Conservation (phyloP, 2,113 vertebrate species). For the Hoplias malabaricus region DNA sequence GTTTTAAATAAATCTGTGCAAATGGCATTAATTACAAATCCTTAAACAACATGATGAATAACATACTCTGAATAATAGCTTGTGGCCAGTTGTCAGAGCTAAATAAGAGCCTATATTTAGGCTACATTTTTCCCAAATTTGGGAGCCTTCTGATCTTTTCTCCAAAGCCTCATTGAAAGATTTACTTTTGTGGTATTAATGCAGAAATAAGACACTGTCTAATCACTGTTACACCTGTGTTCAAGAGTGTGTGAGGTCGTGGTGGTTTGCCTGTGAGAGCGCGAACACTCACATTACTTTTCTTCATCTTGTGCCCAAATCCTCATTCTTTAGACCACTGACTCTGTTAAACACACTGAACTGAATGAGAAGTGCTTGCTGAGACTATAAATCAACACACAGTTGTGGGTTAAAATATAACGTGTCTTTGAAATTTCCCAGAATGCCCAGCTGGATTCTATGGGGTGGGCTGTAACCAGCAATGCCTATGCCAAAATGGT, state of each 20-base stretch:
- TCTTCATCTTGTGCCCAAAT: not conserved
- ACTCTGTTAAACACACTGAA: not conserved
- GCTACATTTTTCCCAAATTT: not conserved
- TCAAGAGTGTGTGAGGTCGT: not conserved
- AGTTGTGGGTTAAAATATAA: constrained; percentile 41
- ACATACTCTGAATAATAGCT: not conserved
- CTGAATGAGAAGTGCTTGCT: not conserved
- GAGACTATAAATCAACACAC: not conserved
- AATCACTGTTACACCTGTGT: not conserved
- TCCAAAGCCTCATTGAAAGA: not conserved
- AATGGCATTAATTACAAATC: too few relatives aligned
- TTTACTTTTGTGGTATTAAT: not conserved
- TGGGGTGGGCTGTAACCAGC: constrained; percentile 76
- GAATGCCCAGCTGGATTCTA: constrained; percentile 81
- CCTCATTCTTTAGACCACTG: not conserved
- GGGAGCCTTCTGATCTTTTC: not conserved
- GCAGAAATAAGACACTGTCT: not conserved
- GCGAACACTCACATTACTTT: not conserved
- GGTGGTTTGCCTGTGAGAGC: not conserved
- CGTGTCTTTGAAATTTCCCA: constrained; percentile 54
- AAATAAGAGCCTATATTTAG: not conserved
- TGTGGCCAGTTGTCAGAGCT: not conserved
- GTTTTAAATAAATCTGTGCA: too few relatives aligned
- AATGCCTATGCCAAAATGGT: constrained; percentile 85
- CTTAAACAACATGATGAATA: not conserved